Evolutionary conservation across 23 tunicate genomes (phyloP).

Genomic region (Aplidium turbinatum): DNA sequence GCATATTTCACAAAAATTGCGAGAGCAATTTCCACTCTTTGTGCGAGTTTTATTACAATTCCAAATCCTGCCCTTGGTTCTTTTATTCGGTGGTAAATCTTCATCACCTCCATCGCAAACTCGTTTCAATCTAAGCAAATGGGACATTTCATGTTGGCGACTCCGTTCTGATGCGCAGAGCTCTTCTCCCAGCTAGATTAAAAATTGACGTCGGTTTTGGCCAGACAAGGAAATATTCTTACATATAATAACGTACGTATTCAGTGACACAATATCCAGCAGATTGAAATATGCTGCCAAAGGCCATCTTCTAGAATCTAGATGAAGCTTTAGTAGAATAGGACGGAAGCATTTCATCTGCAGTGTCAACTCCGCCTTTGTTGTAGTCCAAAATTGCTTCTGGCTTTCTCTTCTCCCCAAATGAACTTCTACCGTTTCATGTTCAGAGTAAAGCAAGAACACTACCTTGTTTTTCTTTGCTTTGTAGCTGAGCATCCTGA

Average conservation of each 20-base stretch:
- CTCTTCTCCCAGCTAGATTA: not conserved
- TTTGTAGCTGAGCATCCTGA: conserved; percentile 33
- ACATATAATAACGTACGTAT: conserved; percentile 13
- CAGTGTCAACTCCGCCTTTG: conserved; percentile 38
- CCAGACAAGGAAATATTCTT: conserved; percentile 29
- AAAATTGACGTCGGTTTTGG: conserved; percentile 33
- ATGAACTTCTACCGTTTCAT: conserved; percentile 25
- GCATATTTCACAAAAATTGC: conserved; percentile 24
- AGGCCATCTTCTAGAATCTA: conserved; percentile 30
- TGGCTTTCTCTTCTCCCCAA: conserved; percentile 38
- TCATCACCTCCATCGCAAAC: conserved; percentile 30
- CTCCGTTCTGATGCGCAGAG: conserved; percentile 16
- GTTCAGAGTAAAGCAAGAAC: conserved; percentile 38
- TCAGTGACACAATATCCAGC: conserved; percentile 38
- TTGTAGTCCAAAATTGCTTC: conserved; percentile 29
- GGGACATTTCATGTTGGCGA: conserved; percentile 33
- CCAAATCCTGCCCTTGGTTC: conserved; percentile 30
- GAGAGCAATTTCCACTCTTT: conserved; percentile 28
- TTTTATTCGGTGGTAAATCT: conserved; percentile 27
- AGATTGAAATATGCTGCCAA: conserved; percentile 41
- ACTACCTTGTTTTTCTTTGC: conserved; percentile 24
- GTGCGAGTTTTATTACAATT: conserved; percentile 28
- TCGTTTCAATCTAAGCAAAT: conserved; percentile 27
- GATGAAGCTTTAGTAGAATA: conserved; percentile 30
- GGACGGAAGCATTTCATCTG: conserved; percentile 40